A percentile compares a stretch with the other conserved stretches of the same genome.
phyloP scores from a whole-genome alignment of 2,113 vertebrate species.

The Callopanchax toddi region DNA sequence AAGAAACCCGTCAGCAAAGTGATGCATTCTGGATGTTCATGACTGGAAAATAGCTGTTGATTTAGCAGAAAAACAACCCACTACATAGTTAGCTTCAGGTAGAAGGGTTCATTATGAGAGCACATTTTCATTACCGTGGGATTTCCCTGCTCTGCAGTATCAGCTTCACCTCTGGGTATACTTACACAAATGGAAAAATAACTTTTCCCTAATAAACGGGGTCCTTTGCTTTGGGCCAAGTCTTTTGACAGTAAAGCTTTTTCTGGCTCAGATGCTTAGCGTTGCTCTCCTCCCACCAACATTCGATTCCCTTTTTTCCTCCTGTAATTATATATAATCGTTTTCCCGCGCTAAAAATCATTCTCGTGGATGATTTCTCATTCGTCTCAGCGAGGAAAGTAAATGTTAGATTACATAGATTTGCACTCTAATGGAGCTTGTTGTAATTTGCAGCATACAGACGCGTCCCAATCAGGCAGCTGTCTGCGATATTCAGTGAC shows the following conservation, averaged over 20 bases:
- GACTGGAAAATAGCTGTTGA: background rate
- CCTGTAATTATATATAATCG: conserved; percentile 49
- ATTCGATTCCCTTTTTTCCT: background rate
- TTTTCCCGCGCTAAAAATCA: conserved; percentile 21
- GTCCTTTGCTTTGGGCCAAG: too few relatives aligned
- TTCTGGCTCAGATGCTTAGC: too few relatives aligned
- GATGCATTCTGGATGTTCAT: conserved; percentile 14
- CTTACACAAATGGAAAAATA: too few relatives aligned
- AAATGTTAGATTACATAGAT: conserved; percentile 32
- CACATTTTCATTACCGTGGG: too few relatives aligned
- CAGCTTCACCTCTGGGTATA: too few relatives aligned
- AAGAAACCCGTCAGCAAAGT: conserved; percentile 3
- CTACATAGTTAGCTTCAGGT: conserved; percentile 5
- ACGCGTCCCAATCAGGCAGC: background rate
- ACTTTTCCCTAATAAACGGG: too few relatives aligned
- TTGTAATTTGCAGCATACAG: background rate
- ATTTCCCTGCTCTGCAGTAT: too few relatives aligned
- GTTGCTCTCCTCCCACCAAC: too few relatives aligned
- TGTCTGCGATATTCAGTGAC: background rate
- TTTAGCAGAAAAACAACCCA: background rate
- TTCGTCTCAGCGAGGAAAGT: conserved; percentile 42
- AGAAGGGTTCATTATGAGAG: conserved; percentile 18
- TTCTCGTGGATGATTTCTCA: conserved; percentile 25
- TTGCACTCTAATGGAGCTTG: conserved; percentile 19
- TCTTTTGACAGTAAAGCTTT: too few relatives aligned